Conservation (phyloP, 2,888 invertebrate species). For the Saturnia japonica region DNA sequence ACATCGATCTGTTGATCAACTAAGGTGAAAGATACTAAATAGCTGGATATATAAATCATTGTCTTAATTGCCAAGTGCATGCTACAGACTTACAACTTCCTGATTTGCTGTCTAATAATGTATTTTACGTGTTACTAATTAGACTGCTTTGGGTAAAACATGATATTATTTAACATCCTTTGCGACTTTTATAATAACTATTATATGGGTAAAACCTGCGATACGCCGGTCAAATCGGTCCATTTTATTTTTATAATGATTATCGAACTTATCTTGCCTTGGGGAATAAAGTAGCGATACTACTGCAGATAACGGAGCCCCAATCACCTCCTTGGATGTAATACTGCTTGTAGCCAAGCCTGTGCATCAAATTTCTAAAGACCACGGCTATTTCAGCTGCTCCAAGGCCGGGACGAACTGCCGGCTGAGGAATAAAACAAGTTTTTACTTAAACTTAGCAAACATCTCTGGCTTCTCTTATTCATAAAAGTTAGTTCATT, state of each 20-base stretch:
- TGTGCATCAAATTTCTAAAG: constrained; percentile 85
- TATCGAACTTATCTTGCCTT: constrained; percentile 40
- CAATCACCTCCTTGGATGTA: constrained; percentile 90
- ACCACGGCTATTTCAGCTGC: constrained; percentile 77
- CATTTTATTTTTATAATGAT: not conserved
- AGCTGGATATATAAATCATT: too few relatives aligned
- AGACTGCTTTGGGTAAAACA: not conserved
- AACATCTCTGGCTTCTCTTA: not conserved
- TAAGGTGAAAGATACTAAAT: not conserved
- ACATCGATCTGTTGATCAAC: not conserved
- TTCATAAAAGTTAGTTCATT: not conserved
- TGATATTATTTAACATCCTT: not conserved
- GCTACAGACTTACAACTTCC: too few relatives aligned
- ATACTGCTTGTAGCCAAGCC: constrained; percentile 84
- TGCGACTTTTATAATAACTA: not conserved
- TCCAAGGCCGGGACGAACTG: constrained; percentile 82
- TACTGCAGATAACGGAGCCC: constrained; percentile 81
- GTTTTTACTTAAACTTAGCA: not conserved
- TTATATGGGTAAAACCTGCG: not conserved
- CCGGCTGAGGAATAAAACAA: constrained; percentile 31
- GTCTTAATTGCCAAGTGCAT: too few relatives aligned
- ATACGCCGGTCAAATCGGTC: not conserved
- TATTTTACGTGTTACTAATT: too few relatives aligned
- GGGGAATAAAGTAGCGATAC: constrained; percentile 73
- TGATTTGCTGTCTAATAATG: too few relatives aligned